phyloP scores from a whole-genome alignment of 2,113 vertebrate genomes.

The Thamnophis sirtalis region DNA sequence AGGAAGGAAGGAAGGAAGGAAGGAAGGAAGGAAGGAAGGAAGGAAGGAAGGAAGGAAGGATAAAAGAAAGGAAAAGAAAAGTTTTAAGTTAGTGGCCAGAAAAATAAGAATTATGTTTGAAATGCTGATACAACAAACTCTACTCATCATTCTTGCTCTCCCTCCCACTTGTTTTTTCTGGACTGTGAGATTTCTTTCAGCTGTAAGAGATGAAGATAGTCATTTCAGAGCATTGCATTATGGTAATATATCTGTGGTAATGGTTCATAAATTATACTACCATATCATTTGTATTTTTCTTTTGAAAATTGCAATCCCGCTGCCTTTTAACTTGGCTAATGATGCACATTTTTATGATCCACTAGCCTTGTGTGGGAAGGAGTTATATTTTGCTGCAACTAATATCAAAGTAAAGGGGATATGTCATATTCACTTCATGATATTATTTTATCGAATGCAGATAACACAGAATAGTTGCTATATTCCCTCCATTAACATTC shows the following conservation, averaged over 20 bases:
- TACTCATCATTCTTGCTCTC: background rate
- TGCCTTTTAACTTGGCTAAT: slow-evolving; percentile 58
- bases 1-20: no score
- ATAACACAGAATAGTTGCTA: slow-evolving; percentile 42
- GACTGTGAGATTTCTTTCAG: slow-evolving; percentile 33
- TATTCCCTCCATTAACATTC: slow-evolving; percentile 34
- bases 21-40: background rate
- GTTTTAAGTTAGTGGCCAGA: background rate
- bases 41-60: no score
- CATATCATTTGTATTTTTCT: slow-evolving; percentile 42
- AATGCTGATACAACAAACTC: slow-evolving; percentile 4
- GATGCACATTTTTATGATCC: slow-evolving; percentile 53
- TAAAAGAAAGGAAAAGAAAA: background rate
- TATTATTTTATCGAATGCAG: slow-evolving; percentile 44
- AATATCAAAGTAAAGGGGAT: slow-evolving; percentile 41
- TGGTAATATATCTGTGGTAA: slow-evolving; percentile 52
- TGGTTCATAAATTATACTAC: slow-evolving; percentile 48
- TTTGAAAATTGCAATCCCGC: slow-evolving; percentile 49
- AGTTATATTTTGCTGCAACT: slow-evolving; percentile 46
- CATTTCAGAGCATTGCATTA: slow-evolving; percentile 50
- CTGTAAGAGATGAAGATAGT: slow-evolving; percentile 43
- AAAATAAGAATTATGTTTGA: background rate
- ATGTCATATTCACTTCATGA: slow-evolving; percentile 43
- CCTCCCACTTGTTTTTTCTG: background rate
- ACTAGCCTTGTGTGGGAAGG: slow-evolving; percentile 53